Conservation (phyloP, 2,888 invertebrate genomes). For the Brachyopa scutellaris region DNA sequence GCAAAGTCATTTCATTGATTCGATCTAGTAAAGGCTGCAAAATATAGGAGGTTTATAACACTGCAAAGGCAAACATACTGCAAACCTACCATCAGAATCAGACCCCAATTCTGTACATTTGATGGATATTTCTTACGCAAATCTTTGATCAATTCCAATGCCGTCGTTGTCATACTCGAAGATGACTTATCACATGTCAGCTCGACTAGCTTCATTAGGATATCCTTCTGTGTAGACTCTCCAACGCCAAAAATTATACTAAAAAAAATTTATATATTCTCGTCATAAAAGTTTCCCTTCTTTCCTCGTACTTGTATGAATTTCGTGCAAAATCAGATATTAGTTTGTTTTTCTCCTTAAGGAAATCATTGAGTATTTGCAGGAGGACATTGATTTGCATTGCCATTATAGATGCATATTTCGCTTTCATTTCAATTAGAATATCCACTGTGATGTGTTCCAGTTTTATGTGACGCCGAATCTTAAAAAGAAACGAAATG, state of each 20-base stretch:
- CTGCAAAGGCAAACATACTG: too few relatives aligned
- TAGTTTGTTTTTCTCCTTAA: conserved; percentile 82
- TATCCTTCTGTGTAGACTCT: conserved; percentile 78
- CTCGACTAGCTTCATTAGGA: conserved; percentile 78
- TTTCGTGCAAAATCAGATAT: conserved; percentile 85
- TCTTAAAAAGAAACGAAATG: conserved; percentile 70
- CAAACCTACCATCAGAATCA: conserved; percentile 76
- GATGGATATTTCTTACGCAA: conserved; percentile 77
- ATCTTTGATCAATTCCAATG: conserved; percentile 78
- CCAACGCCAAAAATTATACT: conserved; percentile 79
- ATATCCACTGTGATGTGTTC: conserved; percentile 84
- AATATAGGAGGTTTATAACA: not conserved
- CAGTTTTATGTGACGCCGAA: conserved; percentile 84
- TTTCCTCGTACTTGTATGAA: conserved; percentile 82
- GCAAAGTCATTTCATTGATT: conserved; percentile 87
- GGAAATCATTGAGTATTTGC: conserved; percentile 84
- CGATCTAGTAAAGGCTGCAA: conserved; percentile 87
- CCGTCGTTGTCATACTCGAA: conserved; percentile 77
- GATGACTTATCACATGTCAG: conserved; percentile 78
- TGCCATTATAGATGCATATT: conserved; percentile 83
- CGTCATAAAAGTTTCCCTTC: not conserved
- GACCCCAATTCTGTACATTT: conserved; percentile 80
- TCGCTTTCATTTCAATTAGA: conserved; percentile 84
- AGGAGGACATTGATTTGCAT: conserved; percentile 84
- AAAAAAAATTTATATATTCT: not conserved